Base-by-base conservation (phyloP, 2,888 invertebrate species). In the Tortricodes alternella region DNA sequence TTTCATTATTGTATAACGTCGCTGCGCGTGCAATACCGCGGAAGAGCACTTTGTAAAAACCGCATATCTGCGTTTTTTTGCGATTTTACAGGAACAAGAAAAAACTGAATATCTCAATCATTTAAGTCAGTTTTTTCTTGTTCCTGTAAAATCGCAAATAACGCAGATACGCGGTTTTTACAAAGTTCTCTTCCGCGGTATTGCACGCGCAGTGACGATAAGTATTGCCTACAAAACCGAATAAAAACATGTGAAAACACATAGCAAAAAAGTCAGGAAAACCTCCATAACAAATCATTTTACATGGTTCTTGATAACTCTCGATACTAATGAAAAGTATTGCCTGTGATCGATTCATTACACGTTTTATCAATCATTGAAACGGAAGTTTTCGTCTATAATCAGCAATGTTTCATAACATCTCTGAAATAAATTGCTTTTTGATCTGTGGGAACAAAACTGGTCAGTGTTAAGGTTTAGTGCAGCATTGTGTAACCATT, bases 331-430 rank as follows among this genome's bases (percentile, higher is more conserved):
- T 15, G 16, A 18, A 16, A 44, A 32, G 38, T 46, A 32, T 23
- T 39, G 46, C 9, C 46, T 46, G 53, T 53, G 46, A 46, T 46
- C 13, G 38, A 53, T 39, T 53, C 37, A 38, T 53, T 44, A 37
- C 44, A 37, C 32, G 23, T 39, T 29, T 50, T 8, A 32, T 32
- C 0, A 34, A 15, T 7, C 21, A 29, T 15, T 43, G 18, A 37
- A 39, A 39, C 11, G n/a, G 19, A 46, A 44, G 11, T 16, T 9
- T 38, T 37, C 18, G 4, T 29, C 18, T 18, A 3, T 15, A 34
- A 15, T 34, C 15, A 15, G 34, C 13, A 15, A 34, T 34, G 34
- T 34, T 13, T 15, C 15, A 34, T 13, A 34, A 34, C 13, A 34
- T 34, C 34, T 34, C 13, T 11, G 15, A 34, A 34, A 34, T 11